phyloP scores from a whole-genome alignment of 2,797 vertebrate species.

The Luscinia megarhynchos region DNA sequence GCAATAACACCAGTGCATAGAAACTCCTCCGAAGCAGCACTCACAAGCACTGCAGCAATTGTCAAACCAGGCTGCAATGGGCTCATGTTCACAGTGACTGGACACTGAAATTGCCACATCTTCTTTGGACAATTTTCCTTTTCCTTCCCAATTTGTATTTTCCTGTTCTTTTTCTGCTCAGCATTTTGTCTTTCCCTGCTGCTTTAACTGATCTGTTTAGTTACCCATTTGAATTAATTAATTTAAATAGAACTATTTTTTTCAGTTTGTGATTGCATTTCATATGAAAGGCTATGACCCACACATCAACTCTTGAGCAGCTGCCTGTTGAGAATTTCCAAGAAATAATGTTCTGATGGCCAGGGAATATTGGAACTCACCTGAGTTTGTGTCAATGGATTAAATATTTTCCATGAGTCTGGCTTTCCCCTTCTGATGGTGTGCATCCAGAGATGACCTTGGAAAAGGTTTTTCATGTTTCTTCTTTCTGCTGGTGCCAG shows the following conservation, averaged over 20 bases:
- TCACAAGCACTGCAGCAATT: neutral
- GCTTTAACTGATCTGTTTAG: neutral
- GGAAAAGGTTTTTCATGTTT: neutral
- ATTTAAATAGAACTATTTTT: neutral
- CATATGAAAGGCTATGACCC: neutral
- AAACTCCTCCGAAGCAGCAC: neutral
- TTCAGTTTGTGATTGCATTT: neutral
- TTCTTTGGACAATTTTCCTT: neutral
- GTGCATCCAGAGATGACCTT: neutral
- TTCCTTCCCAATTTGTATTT: neutral
- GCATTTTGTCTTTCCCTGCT: neutral
- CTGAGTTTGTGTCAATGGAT: neutral
- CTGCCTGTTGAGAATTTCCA: neutral
- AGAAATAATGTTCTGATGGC: neutral
- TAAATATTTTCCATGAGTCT: neutral
- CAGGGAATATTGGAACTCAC: neutral
- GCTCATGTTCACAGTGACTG: neutral
- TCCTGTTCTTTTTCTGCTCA: neutral
- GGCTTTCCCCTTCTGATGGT: neutral
- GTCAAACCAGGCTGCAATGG: neutral
- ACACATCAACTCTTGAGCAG: neutral
- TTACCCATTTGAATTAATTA: neutral
- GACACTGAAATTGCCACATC: neutral
- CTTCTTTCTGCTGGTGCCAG: constrained; percentile 3
- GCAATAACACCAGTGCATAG: neutral